Conservation (phyloP, 2,113 vertebrate genomes). For the Mirounga angustirostris region DNA sequence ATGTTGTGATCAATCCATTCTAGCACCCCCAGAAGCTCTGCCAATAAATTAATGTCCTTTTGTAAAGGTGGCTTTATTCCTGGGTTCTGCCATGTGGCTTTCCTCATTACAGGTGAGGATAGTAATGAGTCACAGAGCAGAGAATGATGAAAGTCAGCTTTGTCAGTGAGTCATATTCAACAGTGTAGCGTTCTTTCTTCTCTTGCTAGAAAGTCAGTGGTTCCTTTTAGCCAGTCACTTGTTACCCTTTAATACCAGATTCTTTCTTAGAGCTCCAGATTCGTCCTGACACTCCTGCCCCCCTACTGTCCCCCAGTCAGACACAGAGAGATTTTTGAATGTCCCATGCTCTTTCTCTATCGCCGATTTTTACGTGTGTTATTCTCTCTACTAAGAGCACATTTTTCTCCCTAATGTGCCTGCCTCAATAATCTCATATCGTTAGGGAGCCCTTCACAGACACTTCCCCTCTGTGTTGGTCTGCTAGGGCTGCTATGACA, state of each 20-base stretch:
- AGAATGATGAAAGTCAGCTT: not conserved
- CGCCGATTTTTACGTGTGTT: not conserved
- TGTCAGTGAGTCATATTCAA: not conserved
- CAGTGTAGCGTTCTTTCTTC: not conserved
- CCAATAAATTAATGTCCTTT: conserved; percentile 19
- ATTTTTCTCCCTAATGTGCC: no score
- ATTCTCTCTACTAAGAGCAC: not conserved
- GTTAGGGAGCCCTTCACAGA: not conserved
- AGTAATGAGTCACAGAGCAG: not conserved
- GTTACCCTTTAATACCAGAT: not conserved
- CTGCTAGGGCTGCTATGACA: not conserved
- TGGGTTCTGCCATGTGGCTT: not conserved
- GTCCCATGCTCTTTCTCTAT: not conserved
- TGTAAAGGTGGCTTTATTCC: not conserved
- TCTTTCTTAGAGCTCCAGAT: not conserved
- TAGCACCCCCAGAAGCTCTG: not conserved
- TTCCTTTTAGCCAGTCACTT: not conserved
- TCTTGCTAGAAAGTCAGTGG: not conserved
- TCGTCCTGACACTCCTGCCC: not conserved
- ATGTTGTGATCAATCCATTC: conserved; percentile 41
- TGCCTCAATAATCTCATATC: not conserved
- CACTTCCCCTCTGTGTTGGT: not conserved
- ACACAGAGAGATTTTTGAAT: not conserved
- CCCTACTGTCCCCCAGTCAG: not conserved
- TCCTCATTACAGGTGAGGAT: not conserved